phyloP scores from a whole-genome alignment of 2,113 vertebrate species.

The Nycticebus coucang region DNA sequence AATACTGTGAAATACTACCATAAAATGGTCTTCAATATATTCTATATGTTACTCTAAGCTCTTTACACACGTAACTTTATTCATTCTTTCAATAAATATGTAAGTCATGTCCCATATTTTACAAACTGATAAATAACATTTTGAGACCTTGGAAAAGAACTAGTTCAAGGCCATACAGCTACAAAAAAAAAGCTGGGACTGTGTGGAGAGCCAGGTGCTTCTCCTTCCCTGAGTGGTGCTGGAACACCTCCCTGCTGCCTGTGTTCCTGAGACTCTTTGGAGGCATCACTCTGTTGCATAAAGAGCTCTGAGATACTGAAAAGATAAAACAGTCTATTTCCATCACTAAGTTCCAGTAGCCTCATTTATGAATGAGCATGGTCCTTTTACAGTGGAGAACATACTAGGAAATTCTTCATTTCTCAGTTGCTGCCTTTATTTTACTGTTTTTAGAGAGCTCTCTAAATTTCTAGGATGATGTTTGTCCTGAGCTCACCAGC shows the following conservation, averaged over 20 bases:
- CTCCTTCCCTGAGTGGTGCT: background rate
- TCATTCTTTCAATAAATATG: background rate
- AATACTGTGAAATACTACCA: background rate
- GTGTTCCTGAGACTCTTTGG: background rate
- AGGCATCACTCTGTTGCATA: background rate
- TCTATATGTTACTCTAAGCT: background rate
- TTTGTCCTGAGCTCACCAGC: background rate
- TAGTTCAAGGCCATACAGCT: background rate
- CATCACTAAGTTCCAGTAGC: background rate
- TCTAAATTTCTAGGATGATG: background rate
- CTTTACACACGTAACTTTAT: background rate
- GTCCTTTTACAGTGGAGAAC: background rate
- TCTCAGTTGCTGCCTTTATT: background rate
- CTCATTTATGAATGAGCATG: background rate
- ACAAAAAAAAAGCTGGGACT: background rate
- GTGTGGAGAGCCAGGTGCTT: background rate
- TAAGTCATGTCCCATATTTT: background rate
- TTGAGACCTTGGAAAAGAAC: background rate
- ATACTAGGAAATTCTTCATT: background rate
- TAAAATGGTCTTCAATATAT: background rate
- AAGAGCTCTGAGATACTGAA: background rate
- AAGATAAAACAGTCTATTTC: background rate
- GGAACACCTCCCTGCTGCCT: background rate
- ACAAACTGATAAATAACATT: background rate
- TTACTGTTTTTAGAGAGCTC: background rate